Percentiles rank a stretch among this genome's conserved stretches.
These are phyloP conservation scores for Leptinotarsa lineolata DNA, from an alignment of 1,140 invertebrate species.

Conservation along the genomic window DNA sequence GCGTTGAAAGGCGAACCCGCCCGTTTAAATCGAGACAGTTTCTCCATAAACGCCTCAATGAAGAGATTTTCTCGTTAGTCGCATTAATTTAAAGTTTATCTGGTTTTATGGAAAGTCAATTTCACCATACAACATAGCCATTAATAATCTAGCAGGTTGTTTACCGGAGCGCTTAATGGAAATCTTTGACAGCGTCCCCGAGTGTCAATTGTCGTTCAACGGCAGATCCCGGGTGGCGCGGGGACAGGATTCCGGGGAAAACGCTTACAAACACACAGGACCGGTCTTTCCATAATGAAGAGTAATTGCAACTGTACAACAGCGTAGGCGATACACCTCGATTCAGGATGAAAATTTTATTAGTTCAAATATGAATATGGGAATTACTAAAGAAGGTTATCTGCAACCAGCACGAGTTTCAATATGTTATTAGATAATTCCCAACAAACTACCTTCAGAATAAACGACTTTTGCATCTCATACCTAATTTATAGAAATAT, in stretches of 20 bases:
- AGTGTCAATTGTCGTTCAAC: conserved; percentile 36
- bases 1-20: conserved; percentile 9
- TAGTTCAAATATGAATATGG: no score
- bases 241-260: neutral
- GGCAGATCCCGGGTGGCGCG: conserved; percentile 6
- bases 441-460: no score
- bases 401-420: no score
- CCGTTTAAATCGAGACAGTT: conserved; percentile 20
- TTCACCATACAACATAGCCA: conserved; percentile 39
- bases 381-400: no score
- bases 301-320: no score
- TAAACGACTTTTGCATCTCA: no score
- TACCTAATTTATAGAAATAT: no score
- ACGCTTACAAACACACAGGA: conserved; percentile 12
- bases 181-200: conserved; percentile 37
- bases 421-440: no score
- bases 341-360: no score
- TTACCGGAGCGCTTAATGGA: conserved; percentile 42
- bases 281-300: conserved; percentile 47
- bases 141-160: conserved; percentile 43
- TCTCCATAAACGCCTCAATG: conserved; percentile 27
- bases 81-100: conserved; percentile 32
- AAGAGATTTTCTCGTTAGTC: conserved; percentile 32
- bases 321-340: no score
- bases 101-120: conserved; percentile 43